Evolutionary conservation across 2,113 vertebrate species (phyloP), one percentile per base, ranked within the genome.

Genomic region (Corythaeola cristata): DNA sequence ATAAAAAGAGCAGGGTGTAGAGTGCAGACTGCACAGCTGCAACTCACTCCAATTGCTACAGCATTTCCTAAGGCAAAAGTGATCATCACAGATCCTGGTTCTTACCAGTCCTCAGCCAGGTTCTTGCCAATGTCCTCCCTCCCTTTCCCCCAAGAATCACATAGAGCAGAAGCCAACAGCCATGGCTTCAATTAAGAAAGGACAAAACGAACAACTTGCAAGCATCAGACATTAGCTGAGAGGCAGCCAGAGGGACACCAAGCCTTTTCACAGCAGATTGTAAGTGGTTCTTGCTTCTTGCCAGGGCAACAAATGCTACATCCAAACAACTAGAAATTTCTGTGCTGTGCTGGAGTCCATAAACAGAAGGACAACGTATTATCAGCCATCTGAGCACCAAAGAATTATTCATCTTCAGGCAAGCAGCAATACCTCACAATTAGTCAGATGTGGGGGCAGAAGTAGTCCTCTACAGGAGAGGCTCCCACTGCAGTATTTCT

Each of bases 371-470:
- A 95, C 80, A 83, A 86, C 8, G 0, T 49, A 37, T 37, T 64
- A 95, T 92, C 79, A 94, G 79, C 85, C 94, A 93, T 77, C 83
- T 95, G 79, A 97, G 79, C 55, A 92, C 63, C 75, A 84, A 88
- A 88, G 63, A 88, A 94, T 62, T 92, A 93, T 37, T 88, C 49
- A 60, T 74, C 53, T 93, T 89, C 52, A 89, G 66, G 69, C 28
- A 93, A 81, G 77, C 60, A 87, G 37, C 21, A 71, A 49, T 68
- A 92, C 30, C 69, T 94, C 60, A 69, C 60, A 63, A n/a, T 72
- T 71, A 90, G 44, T 90, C 91, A 85, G 62, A 75, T 60, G 35
- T 41, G 27, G 39, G 47, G 39, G 56, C 30, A 26, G 83, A 84
- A 93, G 23, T 87, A 91, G 68, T 30, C 64, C 69, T 94, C 68